Conservation (phyloP, 2,113 vertebrate species). For the Picathartes gymnocephalus region DNA sequence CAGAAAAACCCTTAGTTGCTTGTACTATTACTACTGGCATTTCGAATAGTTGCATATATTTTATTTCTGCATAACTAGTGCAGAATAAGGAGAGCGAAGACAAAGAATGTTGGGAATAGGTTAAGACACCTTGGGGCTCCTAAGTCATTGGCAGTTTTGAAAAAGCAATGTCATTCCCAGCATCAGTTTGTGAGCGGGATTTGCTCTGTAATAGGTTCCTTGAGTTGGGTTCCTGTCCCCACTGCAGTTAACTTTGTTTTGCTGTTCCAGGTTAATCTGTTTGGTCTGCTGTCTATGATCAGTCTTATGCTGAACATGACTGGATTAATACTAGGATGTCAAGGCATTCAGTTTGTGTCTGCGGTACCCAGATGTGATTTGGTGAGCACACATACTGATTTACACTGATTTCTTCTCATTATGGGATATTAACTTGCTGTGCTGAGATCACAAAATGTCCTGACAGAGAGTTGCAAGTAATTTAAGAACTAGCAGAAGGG, state of each 20-base stretch:
- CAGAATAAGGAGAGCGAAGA: neutral
- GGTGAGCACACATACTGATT: constrained; percentile 67
- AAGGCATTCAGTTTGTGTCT: constrained; percentile 83
- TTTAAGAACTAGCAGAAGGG: neutral
- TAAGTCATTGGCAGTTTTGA: neutral
- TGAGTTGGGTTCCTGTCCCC: neutral
- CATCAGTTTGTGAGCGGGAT: neutral
- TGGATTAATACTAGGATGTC: constrained; percentile 83
- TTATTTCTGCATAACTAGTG: neutral
- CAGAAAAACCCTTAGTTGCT: neutral
- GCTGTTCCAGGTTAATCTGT: constrained; percentile 80
- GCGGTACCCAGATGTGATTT: constrained; percentile 78
- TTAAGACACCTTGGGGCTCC: neutral
- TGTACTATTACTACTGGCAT: neutral
- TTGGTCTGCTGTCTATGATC: constrained; percentile 80
- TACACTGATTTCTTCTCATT: accelerated
- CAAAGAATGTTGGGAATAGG: neutral
- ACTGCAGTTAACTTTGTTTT: neutral
- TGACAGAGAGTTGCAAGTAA: neutral
- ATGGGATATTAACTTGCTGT: neutral
- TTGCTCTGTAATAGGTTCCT: neutral
- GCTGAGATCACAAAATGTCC: neutral
- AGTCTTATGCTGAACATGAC: constrained; percentile 83
- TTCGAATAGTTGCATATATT: neutral
- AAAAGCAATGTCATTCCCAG: neutral